These are phyloP conservation scores for Alligator mississippiensis DNA, from an alignment of 2,113 vertebrate species.

Conservation along the genomic window DNA sequence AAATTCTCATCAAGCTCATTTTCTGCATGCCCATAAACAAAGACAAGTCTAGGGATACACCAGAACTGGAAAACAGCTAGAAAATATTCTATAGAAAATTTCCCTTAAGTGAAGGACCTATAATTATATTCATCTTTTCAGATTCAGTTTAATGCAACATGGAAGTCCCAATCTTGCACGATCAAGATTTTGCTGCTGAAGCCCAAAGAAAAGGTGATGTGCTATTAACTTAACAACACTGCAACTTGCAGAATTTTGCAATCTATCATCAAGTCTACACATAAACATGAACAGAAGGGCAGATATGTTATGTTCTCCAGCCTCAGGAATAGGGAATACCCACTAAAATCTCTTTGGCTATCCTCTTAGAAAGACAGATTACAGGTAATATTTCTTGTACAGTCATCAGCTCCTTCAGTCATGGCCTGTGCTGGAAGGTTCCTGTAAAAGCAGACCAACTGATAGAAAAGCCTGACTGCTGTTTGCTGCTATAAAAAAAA, in stretches of 20 bases:
- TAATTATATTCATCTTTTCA: not conserved
- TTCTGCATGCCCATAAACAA: not conserved
- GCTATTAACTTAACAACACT: not conserved
- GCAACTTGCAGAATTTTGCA: not conserved
- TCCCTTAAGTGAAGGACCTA: not conserved
- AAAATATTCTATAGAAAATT: not conserved
- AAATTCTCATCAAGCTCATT: fast-evolving
- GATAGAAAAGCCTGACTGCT: not conserved
- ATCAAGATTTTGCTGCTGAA: not conserved
- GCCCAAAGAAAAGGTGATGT: not conserved
- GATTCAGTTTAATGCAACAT: not conserved
- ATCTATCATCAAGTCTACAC: not conserved
- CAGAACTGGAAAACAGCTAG: not conserved
- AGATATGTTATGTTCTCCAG: not conserved
- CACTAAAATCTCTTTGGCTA: not conserved
- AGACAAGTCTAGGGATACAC: not conserved
- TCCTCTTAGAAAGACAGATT: not conserved
- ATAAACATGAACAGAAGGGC: not conserved
- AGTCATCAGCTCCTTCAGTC: not conserved
- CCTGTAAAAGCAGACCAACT: not conserved
- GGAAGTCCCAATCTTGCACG: not conserved
- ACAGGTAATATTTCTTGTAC: not conserved
- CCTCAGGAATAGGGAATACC: not conserved
- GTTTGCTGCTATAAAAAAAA: not conserved
- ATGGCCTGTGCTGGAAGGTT: not conserved